phyloP scores from a whole-genome alignment of 2,888 invertebrate genomes.

The Dioctria linearis region DNA sequence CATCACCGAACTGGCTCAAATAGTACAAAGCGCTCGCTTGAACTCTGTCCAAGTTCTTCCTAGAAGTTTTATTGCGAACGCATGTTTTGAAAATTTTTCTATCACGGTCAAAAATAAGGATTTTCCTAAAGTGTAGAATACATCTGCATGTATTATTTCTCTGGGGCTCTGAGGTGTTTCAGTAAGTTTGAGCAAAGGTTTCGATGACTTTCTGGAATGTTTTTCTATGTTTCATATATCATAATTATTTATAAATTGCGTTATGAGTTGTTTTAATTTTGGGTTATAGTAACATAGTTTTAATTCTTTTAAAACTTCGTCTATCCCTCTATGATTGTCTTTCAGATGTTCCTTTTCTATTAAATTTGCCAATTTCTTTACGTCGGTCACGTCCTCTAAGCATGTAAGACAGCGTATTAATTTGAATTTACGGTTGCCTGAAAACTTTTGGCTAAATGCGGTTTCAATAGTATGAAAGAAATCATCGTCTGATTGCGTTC shows the following conservation, averaged over 20 bases:
- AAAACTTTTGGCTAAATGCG: no score
- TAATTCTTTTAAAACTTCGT: slow-evolving; percentile 12
- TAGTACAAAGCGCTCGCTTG: no score
- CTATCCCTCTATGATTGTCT: slow-evolving; percentile 55
- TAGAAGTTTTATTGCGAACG: no score
- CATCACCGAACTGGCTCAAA: no score
- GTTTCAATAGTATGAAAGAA: no score
- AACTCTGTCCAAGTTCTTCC: no score
- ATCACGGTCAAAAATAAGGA: no score
- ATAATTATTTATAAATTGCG: slow-evolving; percentile 30
- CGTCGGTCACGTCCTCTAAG: not conserved
- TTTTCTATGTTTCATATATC: slow-evolving; percentile 15
- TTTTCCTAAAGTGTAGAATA: no score
- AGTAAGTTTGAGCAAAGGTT: slow-evolving; percentile 57
- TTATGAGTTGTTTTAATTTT: not conserved
- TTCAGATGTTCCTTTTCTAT: slow-evolving; percentile 31
- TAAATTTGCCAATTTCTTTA: not conserved
- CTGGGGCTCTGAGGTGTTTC: no score
- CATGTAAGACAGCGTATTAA: not conserved
- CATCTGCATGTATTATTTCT: no score
- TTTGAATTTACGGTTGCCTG: not conserved
- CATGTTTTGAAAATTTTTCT: no score
- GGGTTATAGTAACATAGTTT: slow-evolving; percentile 21
- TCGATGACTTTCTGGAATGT: slow-evolving; percentile 13
- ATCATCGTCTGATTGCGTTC: no score